These are phyloP conservation scores for Eurois occulta DNA, from an alignment of 2,888 invertebrate species.

Conservation along the genomic window DNA sequence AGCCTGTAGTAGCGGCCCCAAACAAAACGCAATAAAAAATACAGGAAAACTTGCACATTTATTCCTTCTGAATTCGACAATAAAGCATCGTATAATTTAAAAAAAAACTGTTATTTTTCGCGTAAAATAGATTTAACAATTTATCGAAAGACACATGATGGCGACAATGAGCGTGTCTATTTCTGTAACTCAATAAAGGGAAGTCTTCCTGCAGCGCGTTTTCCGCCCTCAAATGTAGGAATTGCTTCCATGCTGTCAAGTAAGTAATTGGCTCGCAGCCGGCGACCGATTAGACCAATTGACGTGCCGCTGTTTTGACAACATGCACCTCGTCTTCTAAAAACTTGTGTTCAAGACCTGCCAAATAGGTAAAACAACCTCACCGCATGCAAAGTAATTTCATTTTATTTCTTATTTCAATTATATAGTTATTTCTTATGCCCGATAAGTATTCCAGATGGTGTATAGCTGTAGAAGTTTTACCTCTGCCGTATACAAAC, in stretches of 20 bases:
- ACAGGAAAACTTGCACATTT: neutral
- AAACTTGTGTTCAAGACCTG: conserved; percentile 48
- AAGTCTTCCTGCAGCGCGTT: conserved; percentile 87
- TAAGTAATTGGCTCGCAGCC: conserved; percentile 89
- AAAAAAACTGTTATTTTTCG: neutral
- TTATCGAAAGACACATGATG: conserved; percentile 59
- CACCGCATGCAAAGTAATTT: neutral
- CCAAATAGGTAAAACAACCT: neutral
- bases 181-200: conserved; percentile 86
- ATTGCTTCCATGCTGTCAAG: conserved; percentile 89
- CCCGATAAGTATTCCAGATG: neutral
- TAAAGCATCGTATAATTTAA: neutral
- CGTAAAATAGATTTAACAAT: conserved; percentile 6
- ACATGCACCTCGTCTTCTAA: conserved; percentile 76
- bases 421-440: neutral
- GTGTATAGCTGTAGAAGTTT: conserved; percentile 4
- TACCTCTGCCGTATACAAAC: conserved; percentile 30
- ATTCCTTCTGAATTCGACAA: neutral
- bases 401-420: conserved; percentile 6
- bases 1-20: neutral
- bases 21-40: neutral
- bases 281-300: conserved; percentile 89
- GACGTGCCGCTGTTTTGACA: conserved; percentile 89
- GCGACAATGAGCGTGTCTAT: conserved; percentile 79
- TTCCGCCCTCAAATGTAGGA: conserved; percentile 90